Conservation (phyloP, 2,113 vertebrate genomes). For the Perca schrenkii region DNA sequence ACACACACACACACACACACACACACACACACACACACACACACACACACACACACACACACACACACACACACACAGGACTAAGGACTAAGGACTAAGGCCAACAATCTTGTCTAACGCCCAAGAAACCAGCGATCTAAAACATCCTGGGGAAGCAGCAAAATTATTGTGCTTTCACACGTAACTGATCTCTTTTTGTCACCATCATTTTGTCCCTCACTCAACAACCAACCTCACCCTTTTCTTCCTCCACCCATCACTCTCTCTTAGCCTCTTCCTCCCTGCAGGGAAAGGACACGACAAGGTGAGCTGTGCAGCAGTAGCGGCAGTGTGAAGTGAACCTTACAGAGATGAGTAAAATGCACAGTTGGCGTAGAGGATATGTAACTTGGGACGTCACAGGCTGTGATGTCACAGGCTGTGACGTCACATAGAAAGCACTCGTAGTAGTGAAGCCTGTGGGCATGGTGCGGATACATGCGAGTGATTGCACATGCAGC, state of each 20-base stretch:
- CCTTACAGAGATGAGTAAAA: constrained; percentile 24
- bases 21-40: too few relatives aligned
- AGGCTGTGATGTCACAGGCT: constrained; percentile 23
- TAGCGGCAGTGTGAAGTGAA: constrained; percentile 33
- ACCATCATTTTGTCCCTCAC: constrained; percentile 15
- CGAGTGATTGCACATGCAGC: not conserved
- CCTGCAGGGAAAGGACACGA: constrained; percentile 43
- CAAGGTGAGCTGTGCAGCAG: constrained; percentile 59
- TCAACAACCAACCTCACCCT: constrained; percentile 2
- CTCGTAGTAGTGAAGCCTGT: not conserved
- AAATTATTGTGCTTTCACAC: not conserved
- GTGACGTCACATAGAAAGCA: not conserved
- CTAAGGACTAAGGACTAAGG: not conserved
- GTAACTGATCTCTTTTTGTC: not conserved
- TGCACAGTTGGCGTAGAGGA: constrained; percentile 11
- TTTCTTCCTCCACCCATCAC: constrained; percentile 8
- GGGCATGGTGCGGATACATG: not conserved
- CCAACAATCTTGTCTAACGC: not conserved
- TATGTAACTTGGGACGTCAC: constrained; percentile 38
- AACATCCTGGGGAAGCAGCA: not conserved
- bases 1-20: too few relatives aligned
- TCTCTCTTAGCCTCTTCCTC: not conserved
- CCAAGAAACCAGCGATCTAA: not conserved
- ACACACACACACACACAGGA: not conserved
- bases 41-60: too few relatives aligned